phyloP scores from a whole-genome alignment of 2,888 invertebrate species.

The Uropetala carovei region DNA sequence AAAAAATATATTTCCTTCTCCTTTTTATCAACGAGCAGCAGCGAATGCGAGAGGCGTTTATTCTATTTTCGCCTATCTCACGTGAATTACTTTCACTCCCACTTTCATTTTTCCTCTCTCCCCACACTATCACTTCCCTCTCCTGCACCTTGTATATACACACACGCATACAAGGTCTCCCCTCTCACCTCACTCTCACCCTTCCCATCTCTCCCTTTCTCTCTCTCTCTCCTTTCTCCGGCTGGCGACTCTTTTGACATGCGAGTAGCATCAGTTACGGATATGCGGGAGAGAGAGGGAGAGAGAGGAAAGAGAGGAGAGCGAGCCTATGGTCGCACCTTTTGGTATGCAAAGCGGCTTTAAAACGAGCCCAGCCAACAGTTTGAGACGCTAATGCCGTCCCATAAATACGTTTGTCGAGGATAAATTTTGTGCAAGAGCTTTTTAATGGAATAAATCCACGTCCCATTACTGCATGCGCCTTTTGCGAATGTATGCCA shows the following conservation, averaged over 20 bases:
- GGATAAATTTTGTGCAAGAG: constrained; percentile 56
- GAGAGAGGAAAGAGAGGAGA: neutral
- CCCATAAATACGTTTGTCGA: constrained; percentile 62
- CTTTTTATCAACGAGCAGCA: neutral
- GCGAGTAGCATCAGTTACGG: neutral
- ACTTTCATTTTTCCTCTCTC: too few relatives aligned
- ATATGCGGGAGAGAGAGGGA: neutral
- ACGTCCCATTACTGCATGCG: constrained; percentile 59
- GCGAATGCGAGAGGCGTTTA: neutral
- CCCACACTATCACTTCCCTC: neutral
- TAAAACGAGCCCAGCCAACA: constrained; percentile 51
- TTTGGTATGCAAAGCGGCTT: constrained; percentile 60
- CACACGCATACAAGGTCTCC: constrained; percentile 9
- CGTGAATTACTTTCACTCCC: constrained; percentile 7
- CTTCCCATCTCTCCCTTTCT: neutral
- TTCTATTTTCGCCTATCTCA: neutral
- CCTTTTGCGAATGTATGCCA: constrained; percentile 31
- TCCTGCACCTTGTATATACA: constrained; percentile 17
- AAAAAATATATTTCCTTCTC: neutral
- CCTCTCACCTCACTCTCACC: neutral
- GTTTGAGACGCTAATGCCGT: constrained; percentile 59
- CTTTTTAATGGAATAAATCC: constrained; percentile 62
- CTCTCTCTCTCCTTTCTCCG: neutral
- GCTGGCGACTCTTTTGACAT: neutral
- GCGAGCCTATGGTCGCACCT: constrained; percentile 22